Conservation (phyloP, 1,140 invertebrate species). For the Micrasema minimum region DNA sequence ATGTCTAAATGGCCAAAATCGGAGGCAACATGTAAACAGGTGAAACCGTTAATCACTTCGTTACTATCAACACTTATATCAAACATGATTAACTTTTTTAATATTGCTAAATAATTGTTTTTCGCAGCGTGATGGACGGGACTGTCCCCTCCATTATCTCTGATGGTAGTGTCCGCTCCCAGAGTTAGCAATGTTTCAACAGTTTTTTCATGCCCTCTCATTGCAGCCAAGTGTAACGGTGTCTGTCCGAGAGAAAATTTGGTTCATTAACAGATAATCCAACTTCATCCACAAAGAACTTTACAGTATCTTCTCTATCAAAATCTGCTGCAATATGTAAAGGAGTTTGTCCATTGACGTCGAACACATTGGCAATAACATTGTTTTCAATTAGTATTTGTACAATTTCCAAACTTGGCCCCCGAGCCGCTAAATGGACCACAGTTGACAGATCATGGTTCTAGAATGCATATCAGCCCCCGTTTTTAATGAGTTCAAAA, state of each 20-base stretch:
- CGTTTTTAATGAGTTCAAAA: background rate
- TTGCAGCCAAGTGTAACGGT: background rate
- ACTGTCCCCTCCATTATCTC: background rate
- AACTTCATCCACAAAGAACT: conserved; percentile 2
- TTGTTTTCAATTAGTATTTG: background rate
- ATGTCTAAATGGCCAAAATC: background rate
- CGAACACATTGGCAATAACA: background rate
- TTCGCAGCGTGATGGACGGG: conserved; percentile 2
- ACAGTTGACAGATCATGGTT: background rate
- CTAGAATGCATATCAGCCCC: background rate
- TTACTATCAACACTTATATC: background rate
- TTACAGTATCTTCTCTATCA: conserved; percentile 1
- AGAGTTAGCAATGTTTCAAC: conserved; percentile 1
- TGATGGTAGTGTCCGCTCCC: background rate
- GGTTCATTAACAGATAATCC: background rate
- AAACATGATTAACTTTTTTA: background rate
- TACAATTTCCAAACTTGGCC: background rate
- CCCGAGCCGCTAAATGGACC: conserved; percentile 2
- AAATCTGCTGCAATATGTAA: background rate
- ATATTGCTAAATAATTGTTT: background rate
- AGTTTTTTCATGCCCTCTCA: background rate
- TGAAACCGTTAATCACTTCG: background rate
- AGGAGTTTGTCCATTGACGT: background rate
- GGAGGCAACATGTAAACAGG: background rate
- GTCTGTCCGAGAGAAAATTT: background rate